Percentiles rank a stretch among this genome's conserved stretches.
phyloP scores from a whole-genome alignment of 2,797 vertebrate species.

The Sebastiscus tertius region DNA sequence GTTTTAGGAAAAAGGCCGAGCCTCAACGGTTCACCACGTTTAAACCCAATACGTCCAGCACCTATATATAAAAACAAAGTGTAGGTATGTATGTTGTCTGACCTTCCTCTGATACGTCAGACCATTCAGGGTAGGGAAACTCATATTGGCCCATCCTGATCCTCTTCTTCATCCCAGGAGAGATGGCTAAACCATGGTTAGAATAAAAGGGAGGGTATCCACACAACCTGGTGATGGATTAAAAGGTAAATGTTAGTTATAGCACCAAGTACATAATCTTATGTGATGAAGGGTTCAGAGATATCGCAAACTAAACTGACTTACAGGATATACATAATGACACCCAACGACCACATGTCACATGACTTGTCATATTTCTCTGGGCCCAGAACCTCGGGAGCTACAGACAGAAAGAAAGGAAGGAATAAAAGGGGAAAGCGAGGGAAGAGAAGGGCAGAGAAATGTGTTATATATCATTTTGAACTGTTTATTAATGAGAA shows the following conservation, averaged over 20 bases:
- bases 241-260: not conserved
- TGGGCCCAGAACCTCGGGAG: conserved; percentile 96
- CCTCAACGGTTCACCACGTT: not conserved
- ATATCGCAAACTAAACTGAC: conserved; percentile 54
- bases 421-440: not conserved
- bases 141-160: conserved; percentile 98
- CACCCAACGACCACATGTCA: conserved; percentile 99
- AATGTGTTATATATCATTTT: not conserved
- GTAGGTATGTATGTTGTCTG: conserved; percentile 6
- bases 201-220: conserved; percentile 99
- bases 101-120: conserved; percentile 97
- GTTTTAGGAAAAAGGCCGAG: not conserved
- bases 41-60: not conserved
- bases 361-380: conserved; percentile 99
- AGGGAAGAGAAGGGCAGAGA: not conserved
- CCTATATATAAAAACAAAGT: not conserved
- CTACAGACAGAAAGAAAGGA: conserved; percentile 73
- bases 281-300: not conserved
- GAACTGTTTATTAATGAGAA: not conserved
- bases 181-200: conserved; percentile 97
- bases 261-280: not conserved
- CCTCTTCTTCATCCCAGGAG: conserved; percentile 96
- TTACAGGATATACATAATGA: conserved; percentile 99
- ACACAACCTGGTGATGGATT: conserved; percentile 84
- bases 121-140: conserved; percentile 97